Evolutionary conservation across 2,797 vertebrate genomes (phyloP), one percentile per base, ranked within the genome.

Genomic region (Helostoma temminkii): DNA sequence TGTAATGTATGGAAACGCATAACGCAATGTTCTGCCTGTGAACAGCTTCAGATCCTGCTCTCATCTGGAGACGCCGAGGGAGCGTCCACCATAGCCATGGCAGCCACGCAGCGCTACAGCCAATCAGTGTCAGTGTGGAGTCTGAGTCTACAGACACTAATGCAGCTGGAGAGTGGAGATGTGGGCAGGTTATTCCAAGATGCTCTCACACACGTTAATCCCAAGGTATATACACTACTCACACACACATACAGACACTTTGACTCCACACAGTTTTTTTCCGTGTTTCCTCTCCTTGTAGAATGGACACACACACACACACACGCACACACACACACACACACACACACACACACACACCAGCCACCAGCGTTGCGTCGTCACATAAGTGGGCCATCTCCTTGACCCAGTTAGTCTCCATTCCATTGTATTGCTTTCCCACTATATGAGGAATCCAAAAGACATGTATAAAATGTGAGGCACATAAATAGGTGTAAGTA

Each of bases 41-140:
- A 59, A 28, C 74, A 94, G 93, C 82, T 94, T 39, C 88, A 94
- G 85, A 83, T 90, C 55, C 76, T 93, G 57, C 71, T 93, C 22
- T 84, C 81, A 2, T 84, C 78, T 0, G 93, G 84, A 39, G 87
- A 95, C 3, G 72, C 43, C 0, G 92, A 93, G 74, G 87, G 90
- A 65, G 95, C 94, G 10, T 61, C 83, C 4, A 83, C 90, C 21
- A 91, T 96, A 56, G 95, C 95, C 74, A 88, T 91, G 55, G 91
- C 91, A 39, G 95, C 95, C 58, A 89, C 91, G 0, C 78, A 84
- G 50, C 76, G 52, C 53, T 96, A 94, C 83, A 91, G 90, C 81
- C 89, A 91, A 47, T 97, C 96, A 0, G 89, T 91, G 69, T 85
- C 89, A 0, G 80, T n/a, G 19, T 99, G 97, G 98, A 91, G 91